A percentile compares a stretch with the other conserved stretches of the same genome.
Conservation (phyloP, 2,797 vertebrate genomes). For the Sparidentex hasta region DNA sequence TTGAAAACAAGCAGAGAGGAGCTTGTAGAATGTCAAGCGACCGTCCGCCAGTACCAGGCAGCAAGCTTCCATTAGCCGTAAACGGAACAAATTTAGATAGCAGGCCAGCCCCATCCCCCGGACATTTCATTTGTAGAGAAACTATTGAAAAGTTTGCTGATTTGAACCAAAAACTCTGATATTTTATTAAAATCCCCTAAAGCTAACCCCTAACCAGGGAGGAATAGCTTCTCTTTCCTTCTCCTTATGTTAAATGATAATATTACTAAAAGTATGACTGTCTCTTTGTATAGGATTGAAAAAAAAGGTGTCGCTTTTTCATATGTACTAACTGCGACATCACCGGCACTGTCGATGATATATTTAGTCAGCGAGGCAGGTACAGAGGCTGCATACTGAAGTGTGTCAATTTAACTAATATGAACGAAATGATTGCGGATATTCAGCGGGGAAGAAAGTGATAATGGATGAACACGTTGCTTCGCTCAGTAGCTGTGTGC, state of each 20-base stretch:
- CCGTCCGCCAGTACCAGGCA: conserved; percentile 28
- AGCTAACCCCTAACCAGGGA: too few relatives aligned
- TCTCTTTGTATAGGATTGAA: neutral
- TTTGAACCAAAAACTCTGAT: neutral
- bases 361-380: neutral
- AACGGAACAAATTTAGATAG: conserved; percentile 12
- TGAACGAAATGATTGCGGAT: neutral
- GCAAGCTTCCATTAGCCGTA: conserved; percentile 5
- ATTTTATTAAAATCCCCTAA: neutral
- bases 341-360: neutral
- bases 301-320: neutral
- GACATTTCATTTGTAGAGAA: neutral
- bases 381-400: neutral
- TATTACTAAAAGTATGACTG: neutral
- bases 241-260: neutral
- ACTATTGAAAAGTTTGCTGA: neutral
- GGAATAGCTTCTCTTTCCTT: too few relatives aligned
- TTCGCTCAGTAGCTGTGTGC: neutral
- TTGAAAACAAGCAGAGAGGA: conserved; percentile 21
- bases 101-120: neutral
- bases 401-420: neutral
- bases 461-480: neutral
- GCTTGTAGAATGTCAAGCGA: conserved; percentile 32
- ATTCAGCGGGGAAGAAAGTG: neutral
- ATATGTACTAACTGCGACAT: neutral